Percentiles rank a stretch among this genome's conserved stretches.
These are phyloP conservation scores for Lithophane semibrunnea DNA, from an alignment of 2,888 invertebrate species.

Conservation along the genomic window DNA sequence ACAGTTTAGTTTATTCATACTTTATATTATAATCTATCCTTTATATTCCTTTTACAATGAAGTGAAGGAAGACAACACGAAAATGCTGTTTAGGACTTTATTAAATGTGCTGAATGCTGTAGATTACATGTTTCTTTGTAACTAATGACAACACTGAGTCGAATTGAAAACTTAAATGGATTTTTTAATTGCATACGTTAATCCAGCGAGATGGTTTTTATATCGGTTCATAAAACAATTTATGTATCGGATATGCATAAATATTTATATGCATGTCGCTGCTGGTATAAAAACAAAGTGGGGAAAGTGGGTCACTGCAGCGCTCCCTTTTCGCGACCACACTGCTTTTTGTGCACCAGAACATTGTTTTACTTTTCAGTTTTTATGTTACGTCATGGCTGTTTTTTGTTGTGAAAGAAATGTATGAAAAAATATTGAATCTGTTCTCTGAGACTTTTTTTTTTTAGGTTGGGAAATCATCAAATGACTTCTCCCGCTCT, in stretches of 20 bases:
- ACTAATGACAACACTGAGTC: conserved; percentile 7
- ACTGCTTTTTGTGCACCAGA: conserved; percentile 48
- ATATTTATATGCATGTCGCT: conserved; percentile 49
- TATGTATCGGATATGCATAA: conserved; percentile 54
- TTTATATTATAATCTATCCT: not conserved
- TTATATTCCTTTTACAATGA: not conserved
- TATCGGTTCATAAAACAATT: conserved; percentile 50
- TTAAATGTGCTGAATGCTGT: not conserved
- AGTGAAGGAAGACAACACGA: not conserved
- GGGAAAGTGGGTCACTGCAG: conserved; percentile 49
- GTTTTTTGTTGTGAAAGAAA: conserved; percentile 19
- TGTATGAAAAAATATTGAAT: conserved; percentile 27
- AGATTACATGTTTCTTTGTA: conserved; percentile 16
- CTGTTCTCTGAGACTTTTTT: no score
- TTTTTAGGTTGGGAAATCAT: no score
- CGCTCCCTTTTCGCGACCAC: conserved; percentile 5
- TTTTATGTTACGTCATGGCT: conserved; percentile 31
- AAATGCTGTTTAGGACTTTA: not conserved
- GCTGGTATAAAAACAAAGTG: conserved; percentile 42
- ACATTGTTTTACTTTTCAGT: conserved; percentile 40
- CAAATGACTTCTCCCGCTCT: no score
- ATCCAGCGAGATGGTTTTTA: conserved; percentile 46
- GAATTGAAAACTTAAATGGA: conserved; percentile 36
- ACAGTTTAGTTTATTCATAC: not conserved
- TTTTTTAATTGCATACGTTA: conserved; percentile 48